These are phyloP conservation scores for Seriola aureovittata DNA, from an alignment of 2,113 vertebrate species.

Conservation along the genomic window DNA sequence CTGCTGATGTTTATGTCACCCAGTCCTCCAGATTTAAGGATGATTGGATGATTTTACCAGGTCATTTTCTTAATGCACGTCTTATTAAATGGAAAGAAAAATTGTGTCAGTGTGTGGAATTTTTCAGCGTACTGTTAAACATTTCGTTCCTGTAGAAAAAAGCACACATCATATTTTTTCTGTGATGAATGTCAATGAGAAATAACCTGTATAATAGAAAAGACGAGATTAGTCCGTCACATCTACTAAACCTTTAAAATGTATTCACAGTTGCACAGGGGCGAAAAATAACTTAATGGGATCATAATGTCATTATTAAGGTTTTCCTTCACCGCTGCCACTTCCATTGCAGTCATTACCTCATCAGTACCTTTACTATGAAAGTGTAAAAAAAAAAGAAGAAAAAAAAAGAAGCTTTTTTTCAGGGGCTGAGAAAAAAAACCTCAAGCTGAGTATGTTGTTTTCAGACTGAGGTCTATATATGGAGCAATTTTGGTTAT, in stretches of 20 bases:
- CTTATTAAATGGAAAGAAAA: no score
- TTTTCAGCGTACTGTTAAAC: not conserved
- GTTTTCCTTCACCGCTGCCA: constrained; percentile 1
- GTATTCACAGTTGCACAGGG: not conserved
- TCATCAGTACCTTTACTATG: constrained; percentile 5
- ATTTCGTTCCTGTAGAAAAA: not conserved
- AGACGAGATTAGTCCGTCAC: not conserved
- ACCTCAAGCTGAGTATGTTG: no score
- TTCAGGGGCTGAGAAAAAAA: not conserved
- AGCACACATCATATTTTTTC: not conserved
- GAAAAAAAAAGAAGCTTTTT: not conserved
- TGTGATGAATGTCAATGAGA: not conserved
- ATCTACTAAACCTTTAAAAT: not conserved
- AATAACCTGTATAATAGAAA: constrained; percentile 1
- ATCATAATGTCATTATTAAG: constrained; percentile 9
- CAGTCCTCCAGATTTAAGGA: no score
- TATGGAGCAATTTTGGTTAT: not conserved
- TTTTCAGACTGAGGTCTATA: not conserved
- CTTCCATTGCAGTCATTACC: not conserved
- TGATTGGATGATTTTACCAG: no score
- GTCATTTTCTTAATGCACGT: not conserved
- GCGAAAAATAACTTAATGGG: not conserved
- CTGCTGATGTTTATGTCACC: no score
- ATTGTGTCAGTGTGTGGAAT: no score
- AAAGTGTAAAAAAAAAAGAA: not conserved